Evolutionary conservation across 2,113 vertebrate species (phyloP), one percentile per base, ranked within the genome.

Genomic region (Peromyscus leucopus): DNA sequence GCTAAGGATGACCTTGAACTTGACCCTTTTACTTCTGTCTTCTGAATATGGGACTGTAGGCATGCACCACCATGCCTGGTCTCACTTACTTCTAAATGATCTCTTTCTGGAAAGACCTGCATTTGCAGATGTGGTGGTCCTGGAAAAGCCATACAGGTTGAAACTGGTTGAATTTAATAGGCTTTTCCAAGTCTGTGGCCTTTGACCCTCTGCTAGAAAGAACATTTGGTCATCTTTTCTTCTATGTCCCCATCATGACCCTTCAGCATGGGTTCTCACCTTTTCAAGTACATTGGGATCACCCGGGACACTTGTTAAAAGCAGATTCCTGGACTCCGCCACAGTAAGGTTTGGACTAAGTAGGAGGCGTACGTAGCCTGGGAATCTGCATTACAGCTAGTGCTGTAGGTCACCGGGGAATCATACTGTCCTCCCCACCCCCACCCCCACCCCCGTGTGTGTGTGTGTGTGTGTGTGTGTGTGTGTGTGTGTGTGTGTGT

Each of bases 81-180:
- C 28, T 59, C 24, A 19, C 82, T 28, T 63, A 84, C 48, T 39
- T 89, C 72, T 89, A 57, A 71, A 57, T 74, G 22, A 69, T 91
- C 74, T 90, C 48, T 76, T 95, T 94, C 95, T 92, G 92, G 59
- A 76, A 85, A 94, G n/a, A 55, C 48, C 74, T 87, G 78, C 22
- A 69, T 82, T 95, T 94, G 63, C 65, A 94, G n/a, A 93, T 39
- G 78, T 74, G 24, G 59, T 51, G 57, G 87, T 57, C 24, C 75
- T n/a, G 13, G 84, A 79, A 93, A 91, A 84, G 65, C 31, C 74
- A 74, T 5, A 5, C 46, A 89, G 78, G 42, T 39, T 85, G 59
- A 93, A 89, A 91, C 69, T 65, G 69, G 36, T 42, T n/a, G 51
- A 93, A 90, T 76, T 55, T 82, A 57, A 82, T 75, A 91, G 57